Evolutionary conservation across 2,113 vertebrate species (phyloP), one percentile per base, ranked within the genome.

Genomic region (Erythrocercus mccallii): DNA sequence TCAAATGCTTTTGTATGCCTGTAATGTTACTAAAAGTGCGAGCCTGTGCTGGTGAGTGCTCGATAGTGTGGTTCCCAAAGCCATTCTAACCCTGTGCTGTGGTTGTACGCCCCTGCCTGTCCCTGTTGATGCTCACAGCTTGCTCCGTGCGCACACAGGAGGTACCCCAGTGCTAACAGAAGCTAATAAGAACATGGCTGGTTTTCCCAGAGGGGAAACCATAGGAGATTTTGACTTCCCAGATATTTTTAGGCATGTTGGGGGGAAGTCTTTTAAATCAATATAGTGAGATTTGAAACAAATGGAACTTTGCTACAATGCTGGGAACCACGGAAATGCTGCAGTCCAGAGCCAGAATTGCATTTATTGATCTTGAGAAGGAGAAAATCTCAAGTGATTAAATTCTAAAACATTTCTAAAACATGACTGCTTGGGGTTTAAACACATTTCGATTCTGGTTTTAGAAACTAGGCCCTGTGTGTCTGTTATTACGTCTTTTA

Each of bases 61-160:
- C 1, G 64, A 53, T 74, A 83, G 61, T 38, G 81, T 44, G 86
- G 56, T 92, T 95, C 93, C 40, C 70, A 40, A 95, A 91, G 68
- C 93, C 81, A 69, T 96, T 96, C 96, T 96, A 76, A 96, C 86
- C 24, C 62, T 71, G 77, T 88, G 80, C 57, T 81, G 80, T 81
- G 74, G 72, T 74, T 40, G 82, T 71, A 78, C 94, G 91, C 87
- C 68, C 90, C 91, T 94, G 57, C 57, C 79, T 6, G 53, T 87
- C 79, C 86, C 86, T 53, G n/a, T 91, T 62, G 90, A 95, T 95
- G 90, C 85, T 97, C 97, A 97, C 97, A 97, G 96, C 96, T 97
- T 97, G 96, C 95, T 97, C 94, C 92, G 72, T 97, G 98, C 94
- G 50, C 97, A 97, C 81, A 81, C 95, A 88, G 96, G 97, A 96